Conservation (phyloP, 1,140 invertebrate species). For the Ruditapes philippinarum region DNA sequence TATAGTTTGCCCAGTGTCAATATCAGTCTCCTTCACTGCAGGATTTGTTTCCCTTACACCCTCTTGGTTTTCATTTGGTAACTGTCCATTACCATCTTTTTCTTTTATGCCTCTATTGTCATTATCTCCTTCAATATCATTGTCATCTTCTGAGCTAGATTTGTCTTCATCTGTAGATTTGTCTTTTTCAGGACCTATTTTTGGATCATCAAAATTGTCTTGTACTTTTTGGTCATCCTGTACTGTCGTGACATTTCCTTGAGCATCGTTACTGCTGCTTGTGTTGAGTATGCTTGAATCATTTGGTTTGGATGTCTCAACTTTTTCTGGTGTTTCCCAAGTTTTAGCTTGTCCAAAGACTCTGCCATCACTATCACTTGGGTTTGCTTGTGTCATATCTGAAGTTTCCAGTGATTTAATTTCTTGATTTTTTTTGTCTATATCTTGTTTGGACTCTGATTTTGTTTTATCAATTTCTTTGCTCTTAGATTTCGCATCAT, state of each 20-base stretch:
- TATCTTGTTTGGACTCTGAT: background rate
- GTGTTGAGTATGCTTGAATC: background rate
- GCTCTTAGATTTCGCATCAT: background rate
- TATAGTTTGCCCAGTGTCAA: background rate
- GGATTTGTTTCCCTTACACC: background rate
- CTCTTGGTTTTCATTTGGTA: background rate
- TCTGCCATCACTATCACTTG: background rate
- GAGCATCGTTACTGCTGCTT: background rate
- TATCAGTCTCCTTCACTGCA: background rate
- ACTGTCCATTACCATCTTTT: background rate
- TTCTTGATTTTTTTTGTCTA: background rate
- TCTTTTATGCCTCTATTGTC: background rate
- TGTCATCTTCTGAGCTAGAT: background rate
- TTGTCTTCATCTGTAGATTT: background rate
- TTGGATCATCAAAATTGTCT: background rate
- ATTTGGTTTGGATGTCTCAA: background rate
- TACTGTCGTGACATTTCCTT: background rate
- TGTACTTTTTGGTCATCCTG: background rate
- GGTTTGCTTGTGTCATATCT: background rate
- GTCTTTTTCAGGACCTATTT: background rate
- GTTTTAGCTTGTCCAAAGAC: background rate
- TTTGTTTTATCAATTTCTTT: background rate
- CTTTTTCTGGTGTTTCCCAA: background rate
- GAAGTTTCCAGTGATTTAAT: too few species aligned
- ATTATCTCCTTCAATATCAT: background rate